Percentiles rank a stretch among this genome's conserved stretches.
Evolutionary conservation across 2,113 vertebrate genomes (phyloP).

Genomic region (Eolophus roseicapilla): DNA sequence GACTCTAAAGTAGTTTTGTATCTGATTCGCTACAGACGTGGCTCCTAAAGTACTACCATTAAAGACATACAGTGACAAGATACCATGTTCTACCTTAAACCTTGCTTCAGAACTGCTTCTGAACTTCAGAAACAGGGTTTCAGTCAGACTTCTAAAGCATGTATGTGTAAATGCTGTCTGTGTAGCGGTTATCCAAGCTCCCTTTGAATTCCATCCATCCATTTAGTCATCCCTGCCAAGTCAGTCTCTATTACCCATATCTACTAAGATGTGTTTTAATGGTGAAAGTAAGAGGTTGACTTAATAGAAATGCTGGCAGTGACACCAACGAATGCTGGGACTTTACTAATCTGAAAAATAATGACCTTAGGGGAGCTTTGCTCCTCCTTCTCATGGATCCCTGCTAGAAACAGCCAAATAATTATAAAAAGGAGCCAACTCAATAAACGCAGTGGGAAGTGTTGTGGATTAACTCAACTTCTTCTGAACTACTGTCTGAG

Average conservation of each 20-base stretch:
- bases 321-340: conserved; percentile 22
- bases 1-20: not conserved
- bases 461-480: not conserved
- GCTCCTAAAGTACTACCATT: not conserved
- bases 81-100: not conserved
- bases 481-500: not conserved
- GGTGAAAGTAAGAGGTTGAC: not conserved
- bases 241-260: not conserved
- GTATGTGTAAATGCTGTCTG: conserved; percentile 17
- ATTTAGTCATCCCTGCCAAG: conserved; percentile 29
- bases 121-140: not conserved
- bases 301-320: conserved; percentile 24
- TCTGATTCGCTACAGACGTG: not conserved
- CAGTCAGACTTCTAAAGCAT: conserved; percentile 8
- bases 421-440: not conserved
- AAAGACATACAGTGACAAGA: not conserved
- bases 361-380: not conserved
- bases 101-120: not conserved
- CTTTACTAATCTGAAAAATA: conserved; percentile 22
- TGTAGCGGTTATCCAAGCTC: not conserved
- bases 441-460: not conserved
- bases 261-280: conserved; percentile 3
- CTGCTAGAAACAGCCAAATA: not conserved
- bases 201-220: not conserved
- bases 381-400: not conserved